Percentiles rank a stretch among this genome's conserved stretches.
phyloP scores from a whole-genome alignment of 2,113 vertebrate species.

The Notothenia rossii region DNA sequence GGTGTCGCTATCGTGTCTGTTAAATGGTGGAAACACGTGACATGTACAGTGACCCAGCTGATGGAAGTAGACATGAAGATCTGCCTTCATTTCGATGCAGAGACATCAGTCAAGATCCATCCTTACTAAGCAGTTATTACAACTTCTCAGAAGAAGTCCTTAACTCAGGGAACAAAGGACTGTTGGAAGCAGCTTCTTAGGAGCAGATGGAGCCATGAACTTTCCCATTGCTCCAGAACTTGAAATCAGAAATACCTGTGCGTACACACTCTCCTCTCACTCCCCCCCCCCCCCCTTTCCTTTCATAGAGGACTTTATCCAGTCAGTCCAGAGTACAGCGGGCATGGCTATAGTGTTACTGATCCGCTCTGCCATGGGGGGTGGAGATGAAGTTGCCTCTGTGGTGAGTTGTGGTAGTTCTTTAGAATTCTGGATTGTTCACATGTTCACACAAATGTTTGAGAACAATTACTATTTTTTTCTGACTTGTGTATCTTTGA shows the following conservation, averaged over 20 bases:
- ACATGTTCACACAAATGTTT: not conserved
- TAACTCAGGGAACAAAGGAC: too few relatives aligned
- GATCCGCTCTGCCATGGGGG: conserved; percentile 86
- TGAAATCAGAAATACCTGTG: not conserved
- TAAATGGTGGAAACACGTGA: not conserved
- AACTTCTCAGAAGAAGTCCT: not conserved
- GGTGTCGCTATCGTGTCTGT: too few relatives aligned
- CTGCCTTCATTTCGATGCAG: not conserved
- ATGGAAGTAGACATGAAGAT: not conserved
- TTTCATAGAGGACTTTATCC: conserved; percentile 89
- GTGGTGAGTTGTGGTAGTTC: conserved; percentile 83
- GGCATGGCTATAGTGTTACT: conserved; percentile 92
- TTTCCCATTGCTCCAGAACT: not conserved
- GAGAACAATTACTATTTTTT: not conserved
- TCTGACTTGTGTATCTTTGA: not conserved
- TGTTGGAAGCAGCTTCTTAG: not conserved
- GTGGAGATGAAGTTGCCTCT: conserved; percentile 84
- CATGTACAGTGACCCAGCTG: not conserved
- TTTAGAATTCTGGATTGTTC: not conserved
- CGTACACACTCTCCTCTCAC: too few relatives aligned
- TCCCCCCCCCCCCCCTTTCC: not conserved
- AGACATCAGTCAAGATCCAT: too few relatives aligned
- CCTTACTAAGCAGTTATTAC: not conserved
- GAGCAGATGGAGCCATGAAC: not conserved
- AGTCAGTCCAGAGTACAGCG: conserved; percentile 91